phyloP scores from a whole-genome alignment of 2,888 invertebrate genomes.

The Gonocerus acuteangulatus region DNA sequence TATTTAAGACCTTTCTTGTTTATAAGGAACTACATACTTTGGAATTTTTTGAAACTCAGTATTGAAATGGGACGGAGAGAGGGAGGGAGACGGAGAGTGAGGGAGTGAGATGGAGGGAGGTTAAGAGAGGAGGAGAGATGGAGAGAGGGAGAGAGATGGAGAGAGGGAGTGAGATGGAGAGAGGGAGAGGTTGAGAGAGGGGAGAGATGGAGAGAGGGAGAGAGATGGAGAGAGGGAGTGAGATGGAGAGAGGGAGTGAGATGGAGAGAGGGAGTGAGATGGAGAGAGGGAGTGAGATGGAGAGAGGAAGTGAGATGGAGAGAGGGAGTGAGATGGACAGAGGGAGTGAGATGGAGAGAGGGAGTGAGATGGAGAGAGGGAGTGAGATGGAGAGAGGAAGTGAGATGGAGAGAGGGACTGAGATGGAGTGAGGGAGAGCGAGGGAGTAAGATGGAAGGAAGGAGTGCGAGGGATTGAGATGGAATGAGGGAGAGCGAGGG shows the following conservation, averaged over 20 bases:
- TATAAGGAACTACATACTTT: no score
- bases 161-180: conserved; percentile 26
- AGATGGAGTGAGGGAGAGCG: background rate
- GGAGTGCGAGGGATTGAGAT: conserved; percentile 28
- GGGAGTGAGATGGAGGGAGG: background rate
- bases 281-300: no score
- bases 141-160: conserved; percentile 10
- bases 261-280: no score
- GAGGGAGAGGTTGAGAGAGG: conserved; percentile 26
- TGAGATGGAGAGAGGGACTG: background rate
- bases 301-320: no score
- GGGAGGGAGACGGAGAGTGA: conserved; percentile 10
- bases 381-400: background rate
- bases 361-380: background rate
- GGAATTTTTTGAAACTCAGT: no score
- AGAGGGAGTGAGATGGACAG: background rate
- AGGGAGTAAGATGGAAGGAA: background rate
- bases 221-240: no score
- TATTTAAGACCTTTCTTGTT: no score
- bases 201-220: no score
- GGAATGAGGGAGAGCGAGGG: conserved; percentile 30
- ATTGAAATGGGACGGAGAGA: no score
- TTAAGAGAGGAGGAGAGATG: conserved; percentile 15
- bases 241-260: no score
- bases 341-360: background rate